Conservation (phyloP, 2,797 vertebrate species). For the Rachycentron canadum region DNA sequence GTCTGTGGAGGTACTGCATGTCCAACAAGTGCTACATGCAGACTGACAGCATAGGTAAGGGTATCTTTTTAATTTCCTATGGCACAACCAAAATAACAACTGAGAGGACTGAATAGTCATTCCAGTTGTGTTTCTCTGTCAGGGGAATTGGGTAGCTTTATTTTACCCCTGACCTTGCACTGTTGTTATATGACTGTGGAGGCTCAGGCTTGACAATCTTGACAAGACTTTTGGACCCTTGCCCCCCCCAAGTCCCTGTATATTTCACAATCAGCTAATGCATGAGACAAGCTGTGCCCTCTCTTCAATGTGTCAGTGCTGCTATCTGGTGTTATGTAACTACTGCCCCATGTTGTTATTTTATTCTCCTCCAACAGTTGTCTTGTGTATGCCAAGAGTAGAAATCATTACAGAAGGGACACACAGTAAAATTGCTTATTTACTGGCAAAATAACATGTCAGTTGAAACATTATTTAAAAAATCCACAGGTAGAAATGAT, state of each 20-base stretch:
- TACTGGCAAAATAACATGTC: neutral
- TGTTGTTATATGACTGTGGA: neutral
- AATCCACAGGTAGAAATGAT: neutral
- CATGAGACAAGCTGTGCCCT: neutral
- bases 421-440: neutral
- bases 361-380: neutral
- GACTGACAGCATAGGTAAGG: constrained; percentile 90
- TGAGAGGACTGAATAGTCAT: neutral
- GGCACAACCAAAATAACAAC: neutral
- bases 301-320: neutral
- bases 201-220: neutral
- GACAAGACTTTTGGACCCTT: neutral
- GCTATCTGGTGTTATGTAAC: neutral
- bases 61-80: neutral
- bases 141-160: neutral
- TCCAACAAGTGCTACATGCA: constrained; percentile 92
- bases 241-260: neutral
- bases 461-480: neutral
- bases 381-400: neutral
- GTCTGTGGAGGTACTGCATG: constrained; percentile 93
- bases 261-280: constrained; percentile 3
- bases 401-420: neutral
- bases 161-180: neutral
- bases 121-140: neutral
- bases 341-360: neutral